phyloP scores from a whole-genome alignment of 2,888 invertebrate species.

The Boloria euphrosyne region DNA sequence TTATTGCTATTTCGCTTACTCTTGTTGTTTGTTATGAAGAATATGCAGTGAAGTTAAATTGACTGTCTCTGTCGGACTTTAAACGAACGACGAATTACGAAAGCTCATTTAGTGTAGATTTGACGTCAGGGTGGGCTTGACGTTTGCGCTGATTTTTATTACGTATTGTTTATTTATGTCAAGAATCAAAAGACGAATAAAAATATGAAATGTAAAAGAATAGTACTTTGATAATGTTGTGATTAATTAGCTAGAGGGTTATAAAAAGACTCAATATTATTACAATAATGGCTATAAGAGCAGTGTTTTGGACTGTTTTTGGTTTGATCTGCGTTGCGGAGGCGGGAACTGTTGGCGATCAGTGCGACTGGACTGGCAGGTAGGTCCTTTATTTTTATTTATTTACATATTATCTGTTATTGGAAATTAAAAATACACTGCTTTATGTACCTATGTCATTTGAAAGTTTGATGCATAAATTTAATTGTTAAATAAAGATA shows the following conservation, averaged over 20 bases:
- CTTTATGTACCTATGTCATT: neutral
- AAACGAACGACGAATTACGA: constrained; percentile 9
- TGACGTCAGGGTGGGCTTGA: constrained; percentile 45
- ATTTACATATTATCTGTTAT: constrained; percentile 6
- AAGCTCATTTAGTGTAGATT: constrained; percentile 54
- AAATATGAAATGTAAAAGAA: constrained; percentile 38
- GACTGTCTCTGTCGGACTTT: constrained; percentile 47
- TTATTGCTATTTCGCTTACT: constrained; percentile 55
- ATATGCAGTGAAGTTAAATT: constrained; percentile 30
- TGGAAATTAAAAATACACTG: neutral
- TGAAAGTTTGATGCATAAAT: neutral
- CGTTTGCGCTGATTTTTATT: constrained; percentile 40
- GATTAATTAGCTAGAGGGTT: constrained; percentile 45
- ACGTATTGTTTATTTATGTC: constrained; percentile 56
- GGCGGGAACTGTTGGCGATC: constrained; percentile 84
- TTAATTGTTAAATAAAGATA: neutral
- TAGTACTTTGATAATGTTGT: constrained; percentile 45
- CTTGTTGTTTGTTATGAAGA: constrained; percentile 33
- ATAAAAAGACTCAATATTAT: constrained; percentile 43
- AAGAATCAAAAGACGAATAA: constrained; percentile 38
- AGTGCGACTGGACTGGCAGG: constrained; percentile 88
- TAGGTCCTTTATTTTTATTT: constrained; percentile 54
- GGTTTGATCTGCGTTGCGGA: constrained; percentile 68
- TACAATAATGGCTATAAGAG: constrained; percentile 58
- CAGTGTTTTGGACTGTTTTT: constrained; percentile 70